Base-by-base conservation (phyloP, 2,888 invertebrate species). In the Subacronicta megacephala region DNA sequence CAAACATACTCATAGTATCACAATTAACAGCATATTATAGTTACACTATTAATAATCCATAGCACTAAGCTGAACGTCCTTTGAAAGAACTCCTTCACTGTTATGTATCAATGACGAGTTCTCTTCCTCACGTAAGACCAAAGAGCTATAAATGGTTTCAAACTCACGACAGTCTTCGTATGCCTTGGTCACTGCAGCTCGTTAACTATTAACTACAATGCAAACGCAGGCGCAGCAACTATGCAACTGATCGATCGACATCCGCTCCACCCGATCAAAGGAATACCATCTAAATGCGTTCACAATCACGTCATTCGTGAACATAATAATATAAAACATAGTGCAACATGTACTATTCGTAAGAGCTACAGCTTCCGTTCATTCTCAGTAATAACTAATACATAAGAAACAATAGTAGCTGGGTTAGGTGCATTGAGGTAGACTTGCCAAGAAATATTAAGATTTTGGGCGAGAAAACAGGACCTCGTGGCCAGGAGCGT, bases 231-330 rank as follows among this genome's bases (percentile, higher is more conserved):
- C 7, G 31, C 20, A 42, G 29, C 42, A 38, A 37, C 42, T 38
- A 35, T 42, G 23, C 56, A 50, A 70, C 64, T 70, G 71, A 23
- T 29, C 16, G n/a, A 1, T 13, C 7, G 47, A 38, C 41, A 36
- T 65, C 47, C 59, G 58, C 9, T n/a, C 43, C 10, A 6, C 2
- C 10, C 37, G 57, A 74, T 70, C 65, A 64, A 64, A 52, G 59
- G 52, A 61, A 49, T 50, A 18, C 18, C 42, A 38, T 64, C 75
- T 74, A 71, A 71, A 64, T 64, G 45, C 36, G 47, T 52, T 44
- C 55, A 35, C 47, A 17, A 56, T 6, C 53, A 31, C 71, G 66
- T 69, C 54, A 63, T 35, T 26, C 6, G 31, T 18, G 26, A 23
- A 57, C 23, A 33, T 40, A 44, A 47, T 52, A 52, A 56, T 42